phyloP scores from a whole-genome alignment of 2,888 invertebrate genomes.

The Philhelius pedissequus region DNA sequence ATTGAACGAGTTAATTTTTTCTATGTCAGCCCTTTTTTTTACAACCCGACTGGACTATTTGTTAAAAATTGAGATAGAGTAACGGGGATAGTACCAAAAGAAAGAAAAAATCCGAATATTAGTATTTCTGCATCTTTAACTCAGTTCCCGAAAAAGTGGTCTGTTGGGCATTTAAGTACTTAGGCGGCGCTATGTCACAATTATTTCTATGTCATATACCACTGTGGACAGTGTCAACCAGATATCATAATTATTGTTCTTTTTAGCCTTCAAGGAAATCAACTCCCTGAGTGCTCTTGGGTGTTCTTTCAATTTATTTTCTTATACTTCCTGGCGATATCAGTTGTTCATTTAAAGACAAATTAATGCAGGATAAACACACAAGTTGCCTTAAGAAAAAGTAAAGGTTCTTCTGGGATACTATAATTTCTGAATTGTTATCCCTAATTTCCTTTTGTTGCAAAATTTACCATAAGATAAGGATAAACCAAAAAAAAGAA shows the following conservation, averaged over 20 bases:
- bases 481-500: neutral
- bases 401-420: slow-evolving; percentile 10
- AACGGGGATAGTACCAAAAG: too few relatives aligned
- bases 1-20: too few relatives aligned
- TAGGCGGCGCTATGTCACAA: too few relatives aligned
- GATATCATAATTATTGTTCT: neutral
- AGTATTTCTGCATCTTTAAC: too few relatives aligned
- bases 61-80: too few relatives aligned
- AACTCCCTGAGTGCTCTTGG: neutral
- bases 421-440: neutral
- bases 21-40: too few relatives aligned
- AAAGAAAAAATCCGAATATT: too few relatives aligned
- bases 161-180: too few relatives aligned
- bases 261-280: neutral
- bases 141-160: too few relatives aligned
- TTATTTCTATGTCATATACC: too few relatives aligned
- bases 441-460: slow-evolving; percentile 11
- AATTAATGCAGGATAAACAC: slow-evolving; percentile 34
- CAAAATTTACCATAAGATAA: neutral
- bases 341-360: slow-evolving; percentile 46
- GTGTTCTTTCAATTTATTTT: neutral
- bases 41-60: too few relatives aligned
- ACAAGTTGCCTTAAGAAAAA: neutral
- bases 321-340: slow-evolving; percentile 38
- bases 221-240: too few relatives aligned